phyloP scores from a whole-genome alignment of 2,888 invertebrate species.

The Odiellus spinosus region DNA sequence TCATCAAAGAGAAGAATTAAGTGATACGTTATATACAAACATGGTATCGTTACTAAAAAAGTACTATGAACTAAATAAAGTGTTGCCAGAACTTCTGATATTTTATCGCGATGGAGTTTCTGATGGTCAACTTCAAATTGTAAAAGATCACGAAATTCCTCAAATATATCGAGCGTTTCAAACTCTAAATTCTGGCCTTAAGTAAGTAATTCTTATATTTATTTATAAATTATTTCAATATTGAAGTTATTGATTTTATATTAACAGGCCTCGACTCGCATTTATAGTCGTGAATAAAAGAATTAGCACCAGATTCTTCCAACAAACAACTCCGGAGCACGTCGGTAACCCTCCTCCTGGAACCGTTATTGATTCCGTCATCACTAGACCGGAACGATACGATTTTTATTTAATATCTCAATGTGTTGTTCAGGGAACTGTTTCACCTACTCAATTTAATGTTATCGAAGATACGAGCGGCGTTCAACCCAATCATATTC shows the following conservation, averaged over 20 bases:
- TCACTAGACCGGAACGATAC: constrained; percentile 48
- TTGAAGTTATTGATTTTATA: too few relatives aligned
- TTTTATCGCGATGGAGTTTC: constrained; percentile 91
- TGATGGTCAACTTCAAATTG: constrained; percentile 65
- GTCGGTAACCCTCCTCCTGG: constrained; percentile 54
- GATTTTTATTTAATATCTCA: constrained; percentile 86
- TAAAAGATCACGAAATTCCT: constrained; percentile 7
- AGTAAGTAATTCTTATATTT: too few relatives aligned
- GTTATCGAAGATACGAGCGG: constrained; percentile 57
- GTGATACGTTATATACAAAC: constrained; percentile 10
- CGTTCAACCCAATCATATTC: constrained; percentile 53
- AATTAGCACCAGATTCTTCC: constrained; percentile 41
- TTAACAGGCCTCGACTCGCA: constrained; percentile 39
- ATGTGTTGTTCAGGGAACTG: constrained; percentile 70
- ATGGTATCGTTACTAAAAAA: constrained; percentile 34
- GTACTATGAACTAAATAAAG: constrained; percentile 38
- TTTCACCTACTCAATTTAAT: constrained; percentile 78
- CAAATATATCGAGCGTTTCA: background rate
- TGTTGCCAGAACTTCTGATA: constrained; percentile 50
- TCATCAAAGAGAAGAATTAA: constrained; percentile 14
- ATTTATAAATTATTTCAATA: too few relatives aligned
- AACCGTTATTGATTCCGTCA: constrained; percentile 66
- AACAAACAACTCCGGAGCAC: too few relatives aligned
- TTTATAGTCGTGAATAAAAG: constrained; percentile 79
- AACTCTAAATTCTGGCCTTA: too few relatives aligned